Base-by-base conservation (phyloP, 2,797 vertebrate species). In the Epinephelus malabaricus region DNA sequence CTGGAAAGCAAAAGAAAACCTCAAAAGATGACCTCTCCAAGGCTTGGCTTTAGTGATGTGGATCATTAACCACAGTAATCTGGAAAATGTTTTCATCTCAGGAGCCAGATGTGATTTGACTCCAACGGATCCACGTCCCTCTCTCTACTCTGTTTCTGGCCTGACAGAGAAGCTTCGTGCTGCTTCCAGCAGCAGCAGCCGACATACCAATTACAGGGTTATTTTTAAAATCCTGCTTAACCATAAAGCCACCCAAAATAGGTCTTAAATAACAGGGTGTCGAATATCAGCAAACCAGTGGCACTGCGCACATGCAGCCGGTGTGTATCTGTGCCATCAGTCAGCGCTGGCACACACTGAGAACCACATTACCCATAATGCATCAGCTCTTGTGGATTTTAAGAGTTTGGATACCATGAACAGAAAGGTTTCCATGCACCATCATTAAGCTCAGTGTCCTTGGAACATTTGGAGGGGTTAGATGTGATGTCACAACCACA, bases 221-320 rank as follows among this genome's bases (percentile, higher is more conserved):
- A 92, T 94, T 93, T 93, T 91, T 91, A 82, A 92, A 90, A 85
- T 62, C 67, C 73, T 46, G 78, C 89, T 86, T 68, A 79, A 90
- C 91, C 87, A 76, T 85, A 83, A 88, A 88, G 84, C 54, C 50
- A 88, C 86, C 75, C 13, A 63, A 91, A 94, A 94, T 91, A 94
- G 83, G 79, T 10, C 83, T 86, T 73, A 93, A 95, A 95, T 94
- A 86, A 90, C 91, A 90, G 80, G 89, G 92, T 92, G 86, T 94
- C 72, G 3, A n/a, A 56, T 93, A 67, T 82, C 85, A 58, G 67
- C 65, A 21, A 21, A 30, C 74, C 77, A 30, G 70, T 55, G 76
- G 81, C 74, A 68, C 62, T 62, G 81, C 61, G 67, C 71, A 51
- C 49, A 74, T 11, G 56, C 78, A 83, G 86, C 73, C 53, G 53